phyloP scores from a whole-genome alignment of 2,888 invertebrate species.

The Luperina nickerlii region DNA sequence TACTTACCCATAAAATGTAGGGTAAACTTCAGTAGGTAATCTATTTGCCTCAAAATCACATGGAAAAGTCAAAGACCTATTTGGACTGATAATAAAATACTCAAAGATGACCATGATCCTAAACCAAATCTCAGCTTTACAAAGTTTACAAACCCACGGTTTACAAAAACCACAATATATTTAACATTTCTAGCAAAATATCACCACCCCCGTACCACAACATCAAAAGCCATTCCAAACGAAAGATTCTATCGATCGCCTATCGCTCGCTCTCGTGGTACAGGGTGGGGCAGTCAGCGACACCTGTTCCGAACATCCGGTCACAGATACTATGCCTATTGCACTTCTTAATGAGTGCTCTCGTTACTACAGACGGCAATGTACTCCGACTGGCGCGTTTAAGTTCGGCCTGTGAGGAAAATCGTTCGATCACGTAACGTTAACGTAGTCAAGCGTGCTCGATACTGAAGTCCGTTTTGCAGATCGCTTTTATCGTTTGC shows the following conservation, averaged over 20 bases:
- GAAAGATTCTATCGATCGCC: slow-evolving; percentile 50
- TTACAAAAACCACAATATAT: background rate
- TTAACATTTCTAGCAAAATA: background rate
- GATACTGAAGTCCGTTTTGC: slow-evolving; percentile 46
- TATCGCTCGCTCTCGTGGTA: slow-evolving; percentile 62
- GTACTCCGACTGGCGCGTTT: slow-evolving; percentile 61
- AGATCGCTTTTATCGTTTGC: slow-evolving; percentile 24
- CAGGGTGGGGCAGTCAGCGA: slow-evolving; percentile 74
- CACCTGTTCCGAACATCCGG: slow-evolving; percentile 80
- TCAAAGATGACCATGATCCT: background rate
- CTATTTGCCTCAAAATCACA: background rate
- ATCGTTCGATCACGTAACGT: slow-evolving; percentile 54
- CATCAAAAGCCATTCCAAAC: background rate
- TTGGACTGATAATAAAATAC: background rate
- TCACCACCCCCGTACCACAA: slow-evolving; percentile 22
- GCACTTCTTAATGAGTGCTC: slow-evolving; percentile 67
- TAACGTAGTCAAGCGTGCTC: slow-evolving; percentile 44
- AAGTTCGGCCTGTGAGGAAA: slow-evolving; percentile 56
- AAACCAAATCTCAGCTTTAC: background rate
- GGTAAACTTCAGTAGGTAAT: background rate
- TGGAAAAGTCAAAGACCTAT: background rate
- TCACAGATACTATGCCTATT: slow-evolving; percentile 68
- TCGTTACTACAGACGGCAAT: slow-evolving; percentile 56
- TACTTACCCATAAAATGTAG: too few species aligned
- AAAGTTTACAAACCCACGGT: background rate